These are phyloP conservation scores for Nephrotoma guestfalica DNA, from an alignment of 2,888 invertebrate genomes.

Conservation along the genomic window DNA sequence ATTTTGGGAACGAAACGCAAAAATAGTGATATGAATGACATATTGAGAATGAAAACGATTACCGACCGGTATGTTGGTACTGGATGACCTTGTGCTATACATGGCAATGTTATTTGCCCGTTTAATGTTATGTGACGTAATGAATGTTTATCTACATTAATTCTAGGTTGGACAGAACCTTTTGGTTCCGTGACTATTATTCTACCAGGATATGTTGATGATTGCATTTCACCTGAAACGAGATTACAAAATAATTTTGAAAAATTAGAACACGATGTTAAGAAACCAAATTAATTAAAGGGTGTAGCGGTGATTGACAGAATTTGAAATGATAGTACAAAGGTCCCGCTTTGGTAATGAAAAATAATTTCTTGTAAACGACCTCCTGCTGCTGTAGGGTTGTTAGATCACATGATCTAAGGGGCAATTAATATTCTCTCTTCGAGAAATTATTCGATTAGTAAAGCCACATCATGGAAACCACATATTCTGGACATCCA, in stretches of 20 bases:
- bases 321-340: no score
- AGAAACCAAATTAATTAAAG: no score
- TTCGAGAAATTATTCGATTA: no score
- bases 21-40: neutral
- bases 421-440: no score
- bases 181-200: conserved; percentile 54
- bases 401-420: no score
- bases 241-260: neutral
- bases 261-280: no score
- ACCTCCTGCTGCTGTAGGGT: no score
- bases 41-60: neutral
- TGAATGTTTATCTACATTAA: conserved; percentile 55
- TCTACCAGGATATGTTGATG: conserved; percentile 54
- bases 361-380: no score
- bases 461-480: no score
- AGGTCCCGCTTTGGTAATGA: no score
- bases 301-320: no score
- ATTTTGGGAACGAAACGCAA: neutral
- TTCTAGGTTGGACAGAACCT: conserved; percentile 57
- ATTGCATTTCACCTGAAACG: conserved; percentile 38
- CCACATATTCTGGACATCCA: no score
- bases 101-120: conserved; percentile 59
- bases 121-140: conserved; percentile 52
- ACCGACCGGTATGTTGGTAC: conserved; percentile 58
- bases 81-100: conserved; percentile 69